Conservation (phyloP, 2,888 invertebrate genomes). For the Calameuta idolon region DNA sequence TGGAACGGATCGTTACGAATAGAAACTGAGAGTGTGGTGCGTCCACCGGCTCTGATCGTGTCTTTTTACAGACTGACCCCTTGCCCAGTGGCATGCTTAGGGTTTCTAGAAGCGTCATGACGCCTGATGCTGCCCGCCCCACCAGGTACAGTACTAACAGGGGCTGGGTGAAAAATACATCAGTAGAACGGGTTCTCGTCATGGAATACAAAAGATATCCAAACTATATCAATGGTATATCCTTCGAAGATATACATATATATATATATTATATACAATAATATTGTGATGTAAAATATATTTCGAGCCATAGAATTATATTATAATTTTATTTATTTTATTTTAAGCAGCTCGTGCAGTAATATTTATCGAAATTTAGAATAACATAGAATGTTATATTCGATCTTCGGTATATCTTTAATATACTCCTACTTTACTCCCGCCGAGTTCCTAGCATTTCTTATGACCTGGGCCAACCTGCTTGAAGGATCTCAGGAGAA, state of each 20-base stretch:
- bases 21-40: neutral
- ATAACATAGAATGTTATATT: neutral
- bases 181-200: neutral
- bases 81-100: constrained; percentile 16
- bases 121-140: constrained; percentile 9
- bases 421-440: neutral
- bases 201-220: neutral
- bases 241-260: neutral
- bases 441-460: neutral
- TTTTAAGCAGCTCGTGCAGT: neutral
- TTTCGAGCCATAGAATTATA: neutral
- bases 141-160: neutral
- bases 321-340: neutral
- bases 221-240: neutral
- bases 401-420: neutral
- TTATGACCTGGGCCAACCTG: constrained; percentile 5
- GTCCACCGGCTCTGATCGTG: constrained; percentile 12
- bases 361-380: neutral
- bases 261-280: neutral
- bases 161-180: constrained; percentile 3
- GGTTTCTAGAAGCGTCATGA: constrained; percentile 20
- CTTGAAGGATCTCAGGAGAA: neutral
- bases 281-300: neutral
- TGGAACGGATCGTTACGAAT: constrained; percentile 2
- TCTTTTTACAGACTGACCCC: constrained; percentile 23